A percentile compares a stretch with the other conserved stretches of the same genome.
These are phyloP conservation scores for Parauchenoglanis ngamensis DNA, from an alignment of 2,797 vertebrate species.

Conservation along the genomic window DNA sequence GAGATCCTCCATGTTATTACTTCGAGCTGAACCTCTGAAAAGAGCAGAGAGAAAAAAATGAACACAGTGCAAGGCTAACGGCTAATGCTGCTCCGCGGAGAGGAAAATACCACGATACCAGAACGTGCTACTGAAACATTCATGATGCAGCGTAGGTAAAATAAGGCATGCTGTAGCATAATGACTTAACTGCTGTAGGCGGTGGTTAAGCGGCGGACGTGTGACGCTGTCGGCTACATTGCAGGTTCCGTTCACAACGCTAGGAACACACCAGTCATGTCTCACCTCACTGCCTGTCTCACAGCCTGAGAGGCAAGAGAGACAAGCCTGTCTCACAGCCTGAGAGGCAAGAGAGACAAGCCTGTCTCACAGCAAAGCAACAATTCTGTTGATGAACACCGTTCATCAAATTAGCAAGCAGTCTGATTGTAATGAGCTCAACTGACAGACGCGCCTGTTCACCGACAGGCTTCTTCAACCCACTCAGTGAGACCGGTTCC, in stretches of 20 bases:
- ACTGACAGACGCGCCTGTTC: neutral
- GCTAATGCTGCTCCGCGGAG: neutral
- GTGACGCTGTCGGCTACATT: neutral
- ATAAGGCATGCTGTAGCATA: neutral
- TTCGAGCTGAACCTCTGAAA: neutral
- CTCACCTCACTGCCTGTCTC: neutral
- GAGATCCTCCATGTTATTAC: slow-evolving; percentile 36
- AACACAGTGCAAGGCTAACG: neutral
- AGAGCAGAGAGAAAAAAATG: neutral
- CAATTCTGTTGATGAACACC: neutral
- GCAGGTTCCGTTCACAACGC: neutral
- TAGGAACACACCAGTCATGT: neutral
- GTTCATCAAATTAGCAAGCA: slow-evolving; percentile 2
- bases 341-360: no score
- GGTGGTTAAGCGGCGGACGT: neutral
- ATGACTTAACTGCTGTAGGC: neutral
- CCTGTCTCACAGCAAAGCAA: neutral
- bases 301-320: no score
- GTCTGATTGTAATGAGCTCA: slow-evolving; percentile 15
- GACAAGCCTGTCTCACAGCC: neutral
- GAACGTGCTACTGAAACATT: neutral
- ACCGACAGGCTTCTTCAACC: neutral
- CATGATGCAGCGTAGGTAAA: neutral
- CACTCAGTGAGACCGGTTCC: neutral
- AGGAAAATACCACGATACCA: neutral